Evolutionary conservation across 2,797 vertebrate genomes (phyloP).

Genomic region (Champsocephalus esox): DNA sequence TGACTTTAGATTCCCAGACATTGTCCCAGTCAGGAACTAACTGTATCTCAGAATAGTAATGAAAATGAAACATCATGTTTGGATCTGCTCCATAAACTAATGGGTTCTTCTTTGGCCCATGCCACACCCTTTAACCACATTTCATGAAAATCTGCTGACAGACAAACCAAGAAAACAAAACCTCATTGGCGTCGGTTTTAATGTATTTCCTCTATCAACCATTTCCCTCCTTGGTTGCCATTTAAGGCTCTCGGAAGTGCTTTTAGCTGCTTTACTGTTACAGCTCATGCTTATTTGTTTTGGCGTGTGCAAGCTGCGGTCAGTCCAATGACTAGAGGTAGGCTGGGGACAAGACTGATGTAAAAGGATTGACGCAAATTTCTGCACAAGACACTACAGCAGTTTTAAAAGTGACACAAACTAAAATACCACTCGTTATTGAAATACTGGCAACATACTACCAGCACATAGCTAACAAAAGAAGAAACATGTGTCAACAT

Average conservation of each 20-base stretch:
- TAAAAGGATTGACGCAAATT: slow-evolving; percentile 27
- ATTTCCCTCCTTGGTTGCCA: neutral
- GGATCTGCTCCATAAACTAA: too few relatives aligned
- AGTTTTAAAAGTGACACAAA: slow-evolving; percentile 2
- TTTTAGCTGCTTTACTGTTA: slow-evolving; percentile 10
- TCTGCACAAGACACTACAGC: neutral
- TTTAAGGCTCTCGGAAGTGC: slow-evolving; percentile 1
- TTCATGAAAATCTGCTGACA: too few relatives aligned
- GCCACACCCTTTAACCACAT: too few relatives aligned
- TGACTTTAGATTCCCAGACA: too few relatives aligned
- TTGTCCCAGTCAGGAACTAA: too few relatives aligned
- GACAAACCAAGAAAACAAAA: too few relatives aligned
- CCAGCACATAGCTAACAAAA: neutral
- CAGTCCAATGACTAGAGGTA: slow-evolving; percentile 28
- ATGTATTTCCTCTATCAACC: neutral
- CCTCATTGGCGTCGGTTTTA: too few relatives aligned
- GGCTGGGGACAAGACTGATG: slow-evolving; percentile 25
- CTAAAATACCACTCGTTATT: neutral
- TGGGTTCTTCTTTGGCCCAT: too few relatives aligned
- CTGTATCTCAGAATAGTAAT: too few relatives aligned
- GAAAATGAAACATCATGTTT: too few relatives aligned
- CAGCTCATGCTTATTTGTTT: slow-evolving; percentile 31
- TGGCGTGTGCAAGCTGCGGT: slow-evolving; percentile 34
- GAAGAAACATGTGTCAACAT: neutral
- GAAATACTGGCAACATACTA: neutral